Evolutionary conservation across 2,888 invertebrate species (phyloP), one percentile per base, ranked within the genome.

Genomic region (Ariolimax columbianus): DNA sequence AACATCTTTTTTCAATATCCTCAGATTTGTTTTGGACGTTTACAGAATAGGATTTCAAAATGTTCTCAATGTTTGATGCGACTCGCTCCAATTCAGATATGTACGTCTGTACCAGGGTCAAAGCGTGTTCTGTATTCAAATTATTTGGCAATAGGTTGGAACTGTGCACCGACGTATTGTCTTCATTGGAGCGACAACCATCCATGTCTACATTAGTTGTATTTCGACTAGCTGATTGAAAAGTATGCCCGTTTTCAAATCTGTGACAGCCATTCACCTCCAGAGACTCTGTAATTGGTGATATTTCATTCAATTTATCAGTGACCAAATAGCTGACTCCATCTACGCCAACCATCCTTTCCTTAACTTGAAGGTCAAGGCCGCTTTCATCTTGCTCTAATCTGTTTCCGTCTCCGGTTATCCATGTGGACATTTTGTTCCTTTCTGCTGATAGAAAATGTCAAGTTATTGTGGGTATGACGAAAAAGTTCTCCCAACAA

Each of bases 11-110:
- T 0, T 33, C 33, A 33, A 33, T 17, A 14, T n/a, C n/a, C 4
- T 47, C 30, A 19, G 33, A 17, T 17, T 51, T 30, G 14, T 51
- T 30, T 77, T 30, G 26, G 17, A 30, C 19, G 51, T 51, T 33
- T 2, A 55, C 3, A 0, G 51, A 36, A 33, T 51, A n/a, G 0
- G 51, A 55, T 17, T 78, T 59, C n/a, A 82, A 30, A 55, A 82
- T 72, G 7, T 19, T 33, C 26, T 82, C 82, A 38, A 82, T 82
- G 38, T 82, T 40, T 0, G 51, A 36, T 23, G 82, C 82, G 26
- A 82, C 72, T 26, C 55, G 33, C 19, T 82, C 70, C n/a, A 82
- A n/a, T 14, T 72, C 55, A 23, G 82, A 51, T 11, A 82, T 82
- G 40, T 82, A 82, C 6, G 26, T 63, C 11, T 19, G 33, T 19